Percentiles rank a stretch among this genome's conserved stretches.
phyloP scores from a whole-genome alignment of 2,113 vertebrate species.

The Antechinus stuartii region DNA sequence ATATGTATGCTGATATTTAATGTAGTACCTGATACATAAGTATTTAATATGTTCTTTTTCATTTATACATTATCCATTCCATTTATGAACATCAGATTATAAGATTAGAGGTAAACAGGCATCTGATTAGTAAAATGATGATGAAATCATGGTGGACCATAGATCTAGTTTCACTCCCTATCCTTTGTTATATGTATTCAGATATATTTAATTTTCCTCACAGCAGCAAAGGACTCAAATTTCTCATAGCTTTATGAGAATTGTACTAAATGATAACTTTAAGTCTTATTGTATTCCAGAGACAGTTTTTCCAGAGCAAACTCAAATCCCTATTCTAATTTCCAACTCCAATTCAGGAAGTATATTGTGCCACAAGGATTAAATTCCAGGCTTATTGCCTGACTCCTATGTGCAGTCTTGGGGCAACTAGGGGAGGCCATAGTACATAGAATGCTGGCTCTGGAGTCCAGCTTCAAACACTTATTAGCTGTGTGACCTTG shows the following conservation, averaged over 20 bases:
- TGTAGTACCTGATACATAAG: neutral
- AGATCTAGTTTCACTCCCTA: neutral
- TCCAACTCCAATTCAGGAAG: neutral
- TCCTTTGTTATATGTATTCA: fast-evolving
- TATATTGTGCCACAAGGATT: neutral
- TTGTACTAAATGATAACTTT: neutral
- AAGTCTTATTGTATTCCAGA: neutral
- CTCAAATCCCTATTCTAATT: neutral
- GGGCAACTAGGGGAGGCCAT: neutral
- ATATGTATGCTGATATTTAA: neutral
- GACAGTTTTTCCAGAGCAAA: neutral
- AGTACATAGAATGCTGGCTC: neutral
- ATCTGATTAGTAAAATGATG: neutral
- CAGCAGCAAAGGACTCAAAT: neutral
- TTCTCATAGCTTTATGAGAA: fast-evolving
- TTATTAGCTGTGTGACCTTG: neutral
- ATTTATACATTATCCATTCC: neutral
- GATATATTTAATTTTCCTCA: fast-evolving
- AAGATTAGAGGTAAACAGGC: neutral
- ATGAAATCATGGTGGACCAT: neutral
- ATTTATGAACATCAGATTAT: neutral
- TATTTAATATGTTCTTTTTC: neutral
- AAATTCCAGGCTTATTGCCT: neutral
- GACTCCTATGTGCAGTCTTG: neutral
- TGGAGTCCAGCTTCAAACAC: neutral